A percentile compares a stretch with the other conserved stretches of the same genome.
Evolutionary conservation across 37 sponge, comb jelly and placozoan species (phyloP).

Genomic region (Petrosia ficiformis): DNA sequence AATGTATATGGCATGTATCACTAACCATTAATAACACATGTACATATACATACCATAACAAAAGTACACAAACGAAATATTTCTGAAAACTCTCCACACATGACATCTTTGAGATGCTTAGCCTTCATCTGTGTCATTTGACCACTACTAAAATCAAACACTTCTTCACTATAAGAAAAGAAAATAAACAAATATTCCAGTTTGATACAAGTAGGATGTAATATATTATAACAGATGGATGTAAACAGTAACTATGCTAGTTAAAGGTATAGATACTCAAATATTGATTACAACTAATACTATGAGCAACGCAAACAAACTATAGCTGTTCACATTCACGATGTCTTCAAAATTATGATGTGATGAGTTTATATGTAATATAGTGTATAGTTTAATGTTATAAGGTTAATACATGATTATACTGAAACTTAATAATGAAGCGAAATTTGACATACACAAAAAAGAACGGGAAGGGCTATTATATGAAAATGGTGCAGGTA

Average conservation of each 20-base stretch:
- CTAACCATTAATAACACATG: not conserved
- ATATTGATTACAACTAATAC: not conserved
- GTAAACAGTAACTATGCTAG: no score
- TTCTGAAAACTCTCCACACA: constrained; percentile 96
- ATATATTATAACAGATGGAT: no score
- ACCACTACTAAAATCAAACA: constrained; percentile 97
- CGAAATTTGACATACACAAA: no score
- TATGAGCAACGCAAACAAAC: no score
- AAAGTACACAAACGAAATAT: constrained; percentile 87
- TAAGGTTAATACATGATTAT: no score
- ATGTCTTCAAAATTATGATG: no score
- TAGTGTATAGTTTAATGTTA: no score
- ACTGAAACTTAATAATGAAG: no score
- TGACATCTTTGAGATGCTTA: constrained; percentile 95
- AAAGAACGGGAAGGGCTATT: no score
- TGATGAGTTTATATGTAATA: no score
- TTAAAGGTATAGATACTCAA: not conserved
- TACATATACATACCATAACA: constrained; percentile 72
- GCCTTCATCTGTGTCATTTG: constrained; percentile 98
- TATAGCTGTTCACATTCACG: no score
- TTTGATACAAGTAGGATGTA: not conserved
- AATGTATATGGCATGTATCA: not conserved
- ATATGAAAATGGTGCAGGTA: no score
- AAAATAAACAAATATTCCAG: not conserved
- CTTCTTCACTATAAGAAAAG: constrained; percentile 83